These are phyloP conservation scores for Machimus rusticus DNA, from an alignment of 2,888 invertebrate species.

Conservation along the genomic window DNA sequence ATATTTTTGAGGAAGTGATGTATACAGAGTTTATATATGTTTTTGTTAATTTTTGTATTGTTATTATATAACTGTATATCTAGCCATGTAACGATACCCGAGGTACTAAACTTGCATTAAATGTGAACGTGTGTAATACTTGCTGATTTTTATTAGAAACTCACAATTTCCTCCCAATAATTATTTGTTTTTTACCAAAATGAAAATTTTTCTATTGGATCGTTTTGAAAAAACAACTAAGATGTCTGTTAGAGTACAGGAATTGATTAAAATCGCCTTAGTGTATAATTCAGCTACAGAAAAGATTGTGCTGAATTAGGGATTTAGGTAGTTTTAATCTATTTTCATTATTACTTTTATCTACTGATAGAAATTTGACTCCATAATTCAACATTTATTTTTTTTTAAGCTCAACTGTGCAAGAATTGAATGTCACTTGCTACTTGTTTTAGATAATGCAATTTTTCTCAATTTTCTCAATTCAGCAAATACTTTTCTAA, in stretches of 20 bases:
- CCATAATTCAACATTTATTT: too few relatives aligned
- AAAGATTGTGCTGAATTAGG: too few relatives aligned
- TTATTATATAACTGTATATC: slow-evolving; percentile 12
- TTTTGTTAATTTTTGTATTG: slow-evolving; percentile 26
- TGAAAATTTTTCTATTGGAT: too few relatives aligned
- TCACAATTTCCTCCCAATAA: background rate
- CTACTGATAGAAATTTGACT: background rate
- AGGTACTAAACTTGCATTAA: slow-evolving; percentile 14
- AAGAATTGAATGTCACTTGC: too few relatives aligned
- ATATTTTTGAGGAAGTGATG: slow-evolving; percentile 30
- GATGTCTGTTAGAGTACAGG: too few relatives aligned
- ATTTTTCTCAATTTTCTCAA: background rate
- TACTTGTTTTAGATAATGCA: too few relatives aligned
- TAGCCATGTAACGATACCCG: background rate
- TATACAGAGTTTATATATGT: slow-evolving; percentile 23
- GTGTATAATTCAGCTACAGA: too few relatives aligned
- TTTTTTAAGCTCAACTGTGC: too few relatives aligned
- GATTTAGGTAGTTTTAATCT: too few relatives aligned
- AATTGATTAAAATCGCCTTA: too few relatives aligned
- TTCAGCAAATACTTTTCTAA: background rate
- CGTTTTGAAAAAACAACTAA: too few relatives aligned
- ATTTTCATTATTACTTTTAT: background rate
- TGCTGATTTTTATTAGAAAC: background rate
- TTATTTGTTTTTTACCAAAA: too few relatives aligned
- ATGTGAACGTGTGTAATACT: background rate